phyloP scores from a whole-genome alignment of 2,113 vertebrate species.

The Sylvietta virens region DNA sequence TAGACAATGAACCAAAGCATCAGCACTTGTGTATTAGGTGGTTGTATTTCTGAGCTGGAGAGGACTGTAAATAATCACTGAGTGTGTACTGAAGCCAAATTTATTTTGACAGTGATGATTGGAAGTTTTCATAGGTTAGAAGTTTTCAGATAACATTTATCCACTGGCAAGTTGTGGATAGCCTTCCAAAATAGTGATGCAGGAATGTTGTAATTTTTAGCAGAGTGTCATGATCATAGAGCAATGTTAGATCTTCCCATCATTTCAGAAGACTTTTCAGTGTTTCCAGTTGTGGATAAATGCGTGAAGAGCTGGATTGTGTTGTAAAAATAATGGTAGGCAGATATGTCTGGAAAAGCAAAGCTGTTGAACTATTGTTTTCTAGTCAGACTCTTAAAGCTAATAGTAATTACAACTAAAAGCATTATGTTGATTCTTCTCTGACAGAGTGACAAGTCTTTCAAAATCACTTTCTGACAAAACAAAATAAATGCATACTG shows the following conservation, averaged over 20 bases:
- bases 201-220: fast-evolving
- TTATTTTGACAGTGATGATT: not conserved
- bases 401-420: not conserved
- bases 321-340: not conserved
- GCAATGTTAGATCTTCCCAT: not conserved
- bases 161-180: not conserved
- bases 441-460: not conserved
- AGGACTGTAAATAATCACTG: not conserved
- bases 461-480: not conserved
- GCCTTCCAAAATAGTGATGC: not conserved
- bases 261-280: not conserved
- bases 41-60: not conserved
- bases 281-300: not conserved
- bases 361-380: not conserved
- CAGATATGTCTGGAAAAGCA: not conserved
- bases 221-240: not conserved
- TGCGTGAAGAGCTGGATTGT: not conserved
- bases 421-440: not conserved
- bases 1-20: not conserved
- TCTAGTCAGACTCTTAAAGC: not conserved
- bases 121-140: not conserved
- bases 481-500: not conserved
- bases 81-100: not conserved
- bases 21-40: not conserved
- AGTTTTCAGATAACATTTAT: not conserved